Evolutionary conservation across 2,797 vertebrate species (phyloP).

Genomic region (Amphiprion clarkii): DNA sequence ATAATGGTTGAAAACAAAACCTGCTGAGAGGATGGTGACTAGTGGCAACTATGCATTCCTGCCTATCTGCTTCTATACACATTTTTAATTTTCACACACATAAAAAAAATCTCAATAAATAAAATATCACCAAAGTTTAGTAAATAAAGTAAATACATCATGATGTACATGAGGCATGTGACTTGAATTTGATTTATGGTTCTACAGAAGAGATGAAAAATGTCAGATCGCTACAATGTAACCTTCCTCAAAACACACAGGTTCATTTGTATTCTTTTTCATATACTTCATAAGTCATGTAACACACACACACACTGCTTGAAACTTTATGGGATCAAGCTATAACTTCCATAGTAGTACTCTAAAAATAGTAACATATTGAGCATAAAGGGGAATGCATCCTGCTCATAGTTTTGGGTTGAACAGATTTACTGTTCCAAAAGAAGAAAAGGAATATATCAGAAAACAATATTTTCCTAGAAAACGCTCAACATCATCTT

Average conservation of each 20-base stretch:
- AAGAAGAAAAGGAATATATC: neutral
- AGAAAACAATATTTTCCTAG: neutral
- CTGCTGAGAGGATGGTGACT: neutral
- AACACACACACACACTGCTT: neutral
- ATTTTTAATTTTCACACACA: too few species aligned
- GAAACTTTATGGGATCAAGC: neutral
- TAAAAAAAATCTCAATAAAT: too few species aligned
- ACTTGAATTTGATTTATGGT: too few species aligned
- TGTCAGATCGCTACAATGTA: too few species aligned
- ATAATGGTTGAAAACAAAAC: neutral
- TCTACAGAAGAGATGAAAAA: too few species aligned
- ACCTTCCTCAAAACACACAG: conserved; percentile 90
- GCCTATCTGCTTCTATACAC: too few species aligned
- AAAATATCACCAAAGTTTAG: neutral
- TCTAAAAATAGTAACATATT: neutral
- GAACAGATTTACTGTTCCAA: neutral
- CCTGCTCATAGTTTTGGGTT: neutral
- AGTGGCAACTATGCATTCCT: neutral
- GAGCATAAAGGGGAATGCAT: neutral
- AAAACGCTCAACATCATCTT: neutral
- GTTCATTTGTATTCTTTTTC: conserved; percentile 67
- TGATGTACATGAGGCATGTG: neutral
- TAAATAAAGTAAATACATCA: neutral
- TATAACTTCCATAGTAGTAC: neutral
- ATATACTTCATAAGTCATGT: neutral